A percentile compares a stretch with the other conserved stretches of the same genome.
Evolutionary conservation across 2,113 vertebrate species (phyloP).

Genomic region (Cervus canadensis): DNA sequence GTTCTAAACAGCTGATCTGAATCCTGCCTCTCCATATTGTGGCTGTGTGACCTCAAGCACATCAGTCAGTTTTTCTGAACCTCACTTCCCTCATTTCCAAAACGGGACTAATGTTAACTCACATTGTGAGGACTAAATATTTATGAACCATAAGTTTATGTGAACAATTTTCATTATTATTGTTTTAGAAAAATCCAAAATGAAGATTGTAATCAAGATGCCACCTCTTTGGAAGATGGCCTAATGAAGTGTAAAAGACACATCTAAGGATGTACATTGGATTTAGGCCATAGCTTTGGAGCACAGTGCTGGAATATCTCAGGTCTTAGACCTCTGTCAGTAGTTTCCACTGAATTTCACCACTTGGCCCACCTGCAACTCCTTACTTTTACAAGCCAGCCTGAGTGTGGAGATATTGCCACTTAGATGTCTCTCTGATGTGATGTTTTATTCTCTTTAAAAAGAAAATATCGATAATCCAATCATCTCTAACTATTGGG

Average conservation of each 20-base stretch:
- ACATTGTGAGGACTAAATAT: not conserved
- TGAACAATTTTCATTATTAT: not conserved
- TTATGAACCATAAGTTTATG: not conserved
- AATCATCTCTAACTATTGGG: not conserved
- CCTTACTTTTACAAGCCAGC: not conserved
- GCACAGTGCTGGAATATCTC: not conserved
- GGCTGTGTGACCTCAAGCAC: not conserved
- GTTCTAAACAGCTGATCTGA: not conserved
- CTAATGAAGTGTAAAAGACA: not conserved
- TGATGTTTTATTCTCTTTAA: conserved; percentile 44
- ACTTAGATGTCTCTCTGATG: not conserved
- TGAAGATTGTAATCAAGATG: not conserved
- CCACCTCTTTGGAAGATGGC: not conserved
- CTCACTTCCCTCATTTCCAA: not conserved
- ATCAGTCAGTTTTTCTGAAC: not conserved
- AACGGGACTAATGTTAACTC: not conserved
- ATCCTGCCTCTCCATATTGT: not conserved
- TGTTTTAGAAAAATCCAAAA: not conserved
- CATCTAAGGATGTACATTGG: not conserved
- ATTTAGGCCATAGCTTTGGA: not conserved
- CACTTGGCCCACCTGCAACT: not conserved
- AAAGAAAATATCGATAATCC: conserved; percentile 22
- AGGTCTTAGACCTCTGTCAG: not conserved
- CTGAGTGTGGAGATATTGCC: not conserved
- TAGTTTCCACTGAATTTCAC: not conserved